A percentile compares a stretch with the other conserved stretches of the same genome.
Evolutionary conservation across 2,888 invertebrate genomes (phyloP).

Genomic region (Coelogynopora nodosa): DNA sequence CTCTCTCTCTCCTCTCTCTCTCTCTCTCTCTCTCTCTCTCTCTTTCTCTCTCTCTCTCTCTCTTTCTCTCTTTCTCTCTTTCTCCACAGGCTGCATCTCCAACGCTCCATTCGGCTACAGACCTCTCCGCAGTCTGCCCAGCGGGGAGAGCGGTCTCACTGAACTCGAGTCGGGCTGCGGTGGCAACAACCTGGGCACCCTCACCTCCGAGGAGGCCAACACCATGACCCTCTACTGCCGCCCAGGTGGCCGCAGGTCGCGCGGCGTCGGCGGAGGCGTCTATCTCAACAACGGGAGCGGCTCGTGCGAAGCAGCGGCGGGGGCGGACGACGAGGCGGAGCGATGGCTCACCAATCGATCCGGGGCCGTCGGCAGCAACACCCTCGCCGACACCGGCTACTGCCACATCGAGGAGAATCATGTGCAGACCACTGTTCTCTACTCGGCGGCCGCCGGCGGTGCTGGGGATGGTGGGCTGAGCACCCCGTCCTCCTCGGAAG

Average conservation of each 20-base stretch:
- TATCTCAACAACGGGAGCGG: too few species aligned
- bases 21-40: too few species aligned
- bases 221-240: not conserved
- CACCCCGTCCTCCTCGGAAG: not conserved
- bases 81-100: not conserved
- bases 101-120: not conserved
- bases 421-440: not conserved
- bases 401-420: constrained; percentile 9
- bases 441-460: not conserved
- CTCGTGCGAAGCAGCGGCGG: too few species aligned
- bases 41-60: too few species aligned
- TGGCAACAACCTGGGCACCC: not conserved
- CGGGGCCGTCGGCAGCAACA: not conserved
- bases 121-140: not conserved
- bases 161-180: not conserved
- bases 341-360: not conserved
- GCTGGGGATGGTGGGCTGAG: not conserved
- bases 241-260: not conserved
- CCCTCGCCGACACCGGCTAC: not conserved
- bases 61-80: not conserved
- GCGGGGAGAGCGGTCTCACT: not conserved
- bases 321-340: not conserved
- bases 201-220: not conserved
- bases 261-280: not conserved
- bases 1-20: too few species aligned